Evolutionary conservation across 2,113 vertebrate species (phyloP), one percentile per base, ranked within the genome.

Genomic region (Jaculus jaculus): DNA sequence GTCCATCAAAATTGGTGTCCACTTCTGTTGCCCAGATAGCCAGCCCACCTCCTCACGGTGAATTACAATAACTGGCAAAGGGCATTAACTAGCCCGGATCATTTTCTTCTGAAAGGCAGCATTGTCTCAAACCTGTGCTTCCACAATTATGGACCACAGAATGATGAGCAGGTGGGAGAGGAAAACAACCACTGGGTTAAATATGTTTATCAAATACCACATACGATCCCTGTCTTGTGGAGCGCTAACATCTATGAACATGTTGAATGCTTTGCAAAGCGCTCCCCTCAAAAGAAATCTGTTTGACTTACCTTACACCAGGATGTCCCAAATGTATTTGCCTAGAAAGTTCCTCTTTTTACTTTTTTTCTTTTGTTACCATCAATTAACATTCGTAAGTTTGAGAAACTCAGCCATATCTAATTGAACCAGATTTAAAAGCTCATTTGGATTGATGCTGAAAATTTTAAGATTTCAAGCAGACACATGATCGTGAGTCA

Each of bases 381-480:
- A 84, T 84, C 20, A 66, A 69, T 91, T 93, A 89, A 68, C 24
- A 73, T 82, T 92, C 30, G 73, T 66, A 37, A 83, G 34, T 91
- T 82, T 68, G 83, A 34, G 63, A 90, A 93, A 71, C 47, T 26
- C 20, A 78, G 13, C 47, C 39, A 72, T 21, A 72, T 21, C 65
- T 78, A 68, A 87, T 91, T 84, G 63, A 78, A 88, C 60, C 47
- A 87, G 60, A 82, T 80, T 90, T 92, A 34, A 84, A 90, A 51
- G 51, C 5, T n/a, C 77, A 2, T 85, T 30, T 65, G 10, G 10
- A 89, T 37, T 47, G 63, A 51, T 58, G 28, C 7, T 69, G 26
- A 61, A 37, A 68, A 71, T 63, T 87, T 80, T 91, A 89, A 68
- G 77, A 77, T 87, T 92, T 92, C 63, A 91, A 74, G 74, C 18